Evolutionary conservation across 2,797 vertebrate species (phyloP).

Genomic region (Cyclura pinguis): DNA sequence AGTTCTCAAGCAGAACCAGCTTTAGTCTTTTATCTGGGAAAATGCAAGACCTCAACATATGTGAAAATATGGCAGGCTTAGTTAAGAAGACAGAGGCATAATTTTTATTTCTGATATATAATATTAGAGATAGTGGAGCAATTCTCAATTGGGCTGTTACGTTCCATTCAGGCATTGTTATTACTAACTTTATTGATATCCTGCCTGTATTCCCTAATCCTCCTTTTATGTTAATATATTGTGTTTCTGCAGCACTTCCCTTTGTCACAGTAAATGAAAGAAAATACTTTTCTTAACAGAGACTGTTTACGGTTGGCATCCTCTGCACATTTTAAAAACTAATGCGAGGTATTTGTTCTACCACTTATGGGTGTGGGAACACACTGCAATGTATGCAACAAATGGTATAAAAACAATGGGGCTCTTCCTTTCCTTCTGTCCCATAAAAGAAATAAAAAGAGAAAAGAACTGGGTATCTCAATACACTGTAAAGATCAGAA

Average conservation of each 20-base stretch:
- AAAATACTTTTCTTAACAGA: neutral
- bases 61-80: neutral
- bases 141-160: conserved; percentile 7
- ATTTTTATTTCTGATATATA: conserved; percentile 3
- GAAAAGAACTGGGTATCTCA: neutral
- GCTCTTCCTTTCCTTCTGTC: neutral
- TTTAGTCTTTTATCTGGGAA: conserved; percentile 7
- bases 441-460: neutral
- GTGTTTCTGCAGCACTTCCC: conserved; percentile 16
- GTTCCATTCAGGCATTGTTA: conserved; percentile 18
- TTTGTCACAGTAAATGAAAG: conserved; percentile 15
- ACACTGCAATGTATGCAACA: neutral
- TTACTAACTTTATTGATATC: no score
- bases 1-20: conserved; percentile 10
- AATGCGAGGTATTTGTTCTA: neutral
- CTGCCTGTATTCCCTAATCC: neutral
- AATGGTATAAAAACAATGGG: neutral
- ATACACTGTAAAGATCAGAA: neutral
- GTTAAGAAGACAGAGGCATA: conserved; percentile 18
- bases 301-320: neutral
- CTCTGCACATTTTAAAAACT: conserved; percentile 19
- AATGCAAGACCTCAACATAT: neutral
- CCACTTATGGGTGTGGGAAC: neutral
- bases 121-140: neutral
- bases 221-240: neutral